Conservation (phyloP, 2,888 invertebrate species). For the Liopterus haemorrhoidalis region DNA sequence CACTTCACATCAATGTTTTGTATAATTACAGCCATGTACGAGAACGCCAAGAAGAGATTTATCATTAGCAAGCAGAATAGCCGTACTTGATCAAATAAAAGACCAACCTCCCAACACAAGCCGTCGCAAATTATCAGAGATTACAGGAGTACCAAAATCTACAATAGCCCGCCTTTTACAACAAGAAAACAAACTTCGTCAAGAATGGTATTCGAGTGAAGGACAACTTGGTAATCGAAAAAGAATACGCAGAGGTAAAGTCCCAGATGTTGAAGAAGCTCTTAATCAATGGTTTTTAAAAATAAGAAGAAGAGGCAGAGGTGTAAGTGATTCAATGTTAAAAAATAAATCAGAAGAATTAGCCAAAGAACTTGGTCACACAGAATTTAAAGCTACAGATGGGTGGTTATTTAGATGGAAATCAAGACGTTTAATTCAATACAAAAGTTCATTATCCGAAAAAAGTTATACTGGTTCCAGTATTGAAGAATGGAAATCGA, state of each 20-base stretch:
- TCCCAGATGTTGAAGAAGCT: slow-evolving; percentile 32
- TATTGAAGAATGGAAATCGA: slow-evolving; percentile 22
- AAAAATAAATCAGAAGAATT: slow-evolving; percentile 32
- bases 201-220: slow-evolving; percentile 25
- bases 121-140: slow-evolving; percentile 22
- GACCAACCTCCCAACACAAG: slow-evolving; percentile 25
- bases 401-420: slow-evolving; percentile 36
- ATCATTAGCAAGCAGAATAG: slow-evolving; percentile 27
- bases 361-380: slow-evolving; percentile 29
- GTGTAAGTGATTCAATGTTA: slow-evolving; percentile 28
- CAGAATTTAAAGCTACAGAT: slow-evolving; percentile 32
- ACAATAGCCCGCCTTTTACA: slow-evolving; percentile 26
- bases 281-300: slow-evolving; percentile 31
- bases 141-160: slow-evolving; percentile 28
- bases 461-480: slow-evolving; percentile 20
- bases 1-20: too few species aligned
- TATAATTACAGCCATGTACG: too few species aligned
- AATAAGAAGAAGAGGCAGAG: slow-evolving; percentile 25
- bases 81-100: slow-evolving; percentile 27
- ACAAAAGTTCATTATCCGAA: slow-evolving; percentile 26
- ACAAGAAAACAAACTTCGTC: slow-evolving; percentile 26
- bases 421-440: slow-evolving; percentile 31
- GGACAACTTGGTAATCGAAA: slow-evolving; percentile 28
- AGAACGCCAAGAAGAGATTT: slow-evolving; percentile 26
- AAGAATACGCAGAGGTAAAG: slow-evolving; percentile 31